Conservation (phyloP, 1,140 invertebrate genomes). For the Euura lappo region DNA sequence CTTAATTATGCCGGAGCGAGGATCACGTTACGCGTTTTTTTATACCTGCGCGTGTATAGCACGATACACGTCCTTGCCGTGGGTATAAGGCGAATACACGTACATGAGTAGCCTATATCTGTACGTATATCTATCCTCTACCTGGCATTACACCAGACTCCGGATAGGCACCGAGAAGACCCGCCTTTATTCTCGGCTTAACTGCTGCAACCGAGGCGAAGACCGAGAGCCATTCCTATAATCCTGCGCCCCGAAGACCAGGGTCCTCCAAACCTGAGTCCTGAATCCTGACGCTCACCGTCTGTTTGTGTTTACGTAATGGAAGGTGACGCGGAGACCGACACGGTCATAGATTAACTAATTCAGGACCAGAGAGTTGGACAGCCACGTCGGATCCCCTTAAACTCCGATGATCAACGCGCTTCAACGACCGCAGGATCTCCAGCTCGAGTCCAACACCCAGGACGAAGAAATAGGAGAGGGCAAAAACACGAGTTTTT, state of each 20-base stretch:
- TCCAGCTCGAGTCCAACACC: not conserved
- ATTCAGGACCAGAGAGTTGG: conserved; percentile 3
- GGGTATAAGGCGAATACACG: not conserved
- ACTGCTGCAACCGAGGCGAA: not conserved
- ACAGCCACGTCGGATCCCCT: not conserved
- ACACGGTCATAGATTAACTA: conserved; percentile 1
- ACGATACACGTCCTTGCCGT: not conserved
- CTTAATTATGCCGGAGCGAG: not conserved
- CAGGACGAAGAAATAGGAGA: too few species aligned
- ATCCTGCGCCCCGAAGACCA: not conserved
- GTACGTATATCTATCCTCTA: not conserved
- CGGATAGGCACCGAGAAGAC: not conserved
- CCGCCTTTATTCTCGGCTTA: conserved; percentile 1
- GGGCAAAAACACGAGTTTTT: too few species aligned
- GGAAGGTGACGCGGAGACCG: conserved; percentile 4
- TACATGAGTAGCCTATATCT: not conserved
- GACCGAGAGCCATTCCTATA: not conserved
- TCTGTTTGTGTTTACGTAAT: conserved; percentile 7
- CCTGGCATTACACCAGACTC: not conserved
- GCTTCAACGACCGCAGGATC: not conserved
- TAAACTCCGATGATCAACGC: not conserved
- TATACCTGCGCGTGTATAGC: not conserved
- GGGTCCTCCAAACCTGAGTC: not conserved
- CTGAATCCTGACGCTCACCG: not conserved
- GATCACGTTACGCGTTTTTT: not conserved